Evolutionary conservation across 1,140 invertebrate species (phyloP), one percentile per base, ranked within the genome.

Genomic region (Bombus superbus): DNA sequence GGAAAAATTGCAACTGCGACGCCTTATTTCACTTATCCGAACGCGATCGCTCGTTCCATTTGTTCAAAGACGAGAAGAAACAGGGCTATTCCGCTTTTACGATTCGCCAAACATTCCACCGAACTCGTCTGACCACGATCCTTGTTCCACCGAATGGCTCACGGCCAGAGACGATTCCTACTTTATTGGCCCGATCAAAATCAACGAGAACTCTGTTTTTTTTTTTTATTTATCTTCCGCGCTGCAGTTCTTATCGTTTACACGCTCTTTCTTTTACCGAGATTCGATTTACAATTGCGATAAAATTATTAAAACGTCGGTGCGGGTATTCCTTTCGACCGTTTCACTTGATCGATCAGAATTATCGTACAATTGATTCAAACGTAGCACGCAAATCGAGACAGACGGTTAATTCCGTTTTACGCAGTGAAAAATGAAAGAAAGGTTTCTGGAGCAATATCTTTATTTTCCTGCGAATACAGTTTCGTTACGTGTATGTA

Each of bases 391-490:
- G 44, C 13, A 13, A 53, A 1, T 44, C 13, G 13, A 11, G 13
- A 15, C 18, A 15, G 18, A 59, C 9, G 8, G n/a, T 18, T 32
- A 35, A 38, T 25, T 35, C 35, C 10, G 38, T 25, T 40, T 28
- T 25, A 28, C 38, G 4, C 4, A 32, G 15, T 35, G 11, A 10
- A 15, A n/a, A 15, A 42, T 42, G 4, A 38, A 38, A 73, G 3
- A 8, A 73, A 15, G 25, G 15, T 40, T 80, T 42, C 32, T 38
- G 53, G n/a, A 85, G 75, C 68, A 85, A 80, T 85, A 64, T 85
- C 76, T 85, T 85, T 85, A 85, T 85, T 85, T 85, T 85, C n/a
- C 68, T 85, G 79, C 77, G 76, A 80, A 80, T 85, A 85, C 83
- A 85, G 57, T 69, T 72, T 85, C 76, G 32, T 84, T 80, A 80